phyloP scores from a whole-genome alignment of 2,888 invertebrate genomes.

The Cheilosia urbana region DNA sequence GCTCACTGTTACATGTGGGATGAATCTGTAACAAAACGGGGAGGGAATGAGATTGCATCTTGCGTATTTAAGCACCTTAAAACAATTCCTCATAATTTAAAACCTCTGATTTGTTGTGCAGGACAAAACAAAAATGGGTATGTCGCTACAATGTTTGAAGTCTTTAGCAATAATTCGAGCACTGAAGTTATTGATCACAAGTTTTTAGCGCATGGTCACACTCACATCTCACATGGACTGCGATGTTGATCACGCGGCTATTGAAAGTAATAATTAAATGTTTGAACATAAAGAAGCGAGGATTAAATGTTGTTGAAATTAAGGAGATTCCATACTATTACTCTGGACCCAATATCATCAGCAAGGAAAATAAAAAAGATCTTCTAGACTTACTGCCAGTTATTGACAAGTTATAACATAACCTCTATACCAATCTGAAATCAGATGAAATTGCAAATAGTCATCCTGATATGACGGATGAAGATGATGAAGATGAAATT shows the following conservation, averaged over 20 bases:
- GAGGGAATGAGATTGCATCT: slow-evolving; percentile 68
- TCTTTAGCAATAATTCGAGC: neutral
- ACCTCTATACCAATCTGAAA: too few species aligned
- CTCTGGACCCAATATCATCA: too few species aligned
- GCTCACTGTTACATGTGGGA: slow-evolving; percentile 72
- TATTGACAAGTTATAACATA: too few species aligned
- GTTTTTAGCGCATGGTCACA: slow-evolving; percentile 4
- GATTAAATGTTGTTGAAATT: too few species aligned
- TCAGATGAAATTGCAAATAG: too few species aligned
- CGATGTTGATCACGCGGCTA: neutral
- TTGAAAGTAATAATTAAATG: too few species aligned
- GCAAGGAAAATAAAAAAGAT: too few species aligned
- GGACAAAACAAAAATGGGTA: slow-evolving; percentile 67
- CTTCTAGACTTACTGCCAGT: too few species aligned
- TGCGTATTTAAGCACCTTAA: slow-evolving; percentile 36
- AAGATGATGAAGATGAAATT: too few species aligned
- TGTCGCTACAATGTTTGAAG: slow-evolving; percentile 50
- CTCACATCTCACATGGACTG: neutral
- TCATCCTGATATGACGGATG: too few species aligned
- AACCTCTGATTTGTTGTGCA: slow-evolving; percentile 56
- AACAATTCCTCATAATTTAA: slow-evolving; percentile 17
- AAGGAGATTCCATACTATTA: too few species aligned
- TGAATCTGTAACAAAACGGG: slow-evolving; percentile 54
- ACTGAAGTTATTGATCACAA: slow-evolving; percentile 8
- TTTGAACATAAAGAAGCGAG: too few species aligned